phyloP scores from a whole-genome alignment of 2,797 vertebrate genomes.

The Sebastes paucispinis region DNA sequence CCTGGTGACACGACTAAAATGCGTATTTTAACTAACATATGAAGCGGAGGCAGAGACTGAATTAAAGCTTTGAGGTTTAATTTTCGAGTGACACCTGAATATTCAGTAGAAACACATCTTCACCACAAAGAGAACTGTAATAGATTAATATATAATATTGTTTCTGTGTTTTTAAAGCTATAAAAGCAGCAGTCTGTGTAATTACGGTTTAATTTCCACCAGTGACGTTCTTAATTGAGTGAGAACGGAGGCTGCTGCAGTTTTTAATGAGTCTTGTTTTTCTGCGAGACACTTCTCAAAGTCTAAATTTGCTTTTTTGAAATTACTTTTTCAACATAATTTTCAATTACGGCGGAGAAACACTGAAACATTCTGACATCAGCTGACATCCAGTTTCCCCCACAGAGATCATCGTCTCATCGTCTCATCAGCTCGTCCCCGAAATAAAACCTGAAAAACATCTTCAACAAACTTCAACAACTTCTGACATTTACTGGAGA shows the following conservation, averaged over 20 bases:
- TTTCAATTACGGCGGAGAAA: constrained; percentile 37
- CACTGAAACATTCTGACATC: constrained; percentile 10
- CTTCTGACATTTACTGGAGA: background rate
- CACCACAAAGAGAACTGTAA: background rate
- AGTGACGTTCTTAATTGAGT: constrained; percentile 18
- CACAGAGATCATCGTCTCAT: background rate
- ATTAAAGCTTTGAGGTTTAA: background rate
- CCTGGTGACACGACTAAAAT: no score
- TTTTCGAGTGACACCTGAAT: background rate
- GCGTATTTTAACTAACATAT: no score
- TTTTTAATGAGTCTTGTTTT: constrained; percentile 47
- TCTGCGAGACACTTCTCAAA: constrained; percentile 12
- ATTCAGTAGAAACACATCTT: background rate
- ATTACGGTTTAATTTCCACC: constrained; percentile 36
- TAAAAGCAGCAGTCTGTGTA: constrained; percentile 4
- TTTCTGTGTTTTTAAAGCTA: constrained; percentile 17
- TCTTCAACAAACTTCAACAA: background rate
- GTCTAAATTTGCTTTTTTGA: constrained; percentile 20
- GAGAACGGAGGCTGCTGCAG: constrained; percentile 9
- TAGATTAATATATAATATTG: background rate
- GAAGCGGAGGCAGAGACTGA: background rate
- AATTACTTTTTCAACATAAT: constrained; percentile 20
- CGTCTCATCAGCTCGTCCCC: background rate
- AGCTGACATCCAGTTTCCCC: background rate
- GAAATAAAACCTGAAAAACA: constrained; percentile 12